These are phyloP conservation scores for Taphrorychus bicolor DNA, from an alignment of 2,888 invertebrate species.

Conservation along the genomic window DNA sequence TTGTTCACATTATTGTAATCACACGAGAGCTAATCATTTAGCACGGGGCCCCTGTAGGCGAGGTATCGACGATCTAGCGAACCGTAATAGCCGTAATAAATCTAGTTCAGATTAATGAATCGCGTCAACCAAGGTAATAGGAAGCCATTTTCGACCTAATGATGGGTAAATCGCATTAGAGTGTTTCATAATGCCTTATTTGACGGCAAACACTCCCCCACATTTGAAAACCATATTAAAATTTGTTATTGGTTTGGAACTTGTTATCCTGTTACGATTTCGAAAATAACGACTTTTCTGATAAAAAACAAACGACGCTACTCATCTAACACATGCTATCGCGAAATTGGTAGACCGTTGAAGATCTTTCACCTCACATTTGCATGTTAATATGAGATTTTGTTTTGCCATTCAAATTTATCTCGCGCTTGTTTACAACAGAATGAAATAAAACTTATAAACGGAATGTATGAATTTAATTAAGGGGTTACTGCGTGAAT, in stretches of 20 bases:
- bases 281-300: neutral
- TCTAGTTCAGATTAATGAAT: conserved; percentile 17
- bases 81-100: conserved; percentile 25
- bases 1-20: neutral
- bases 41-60: conserved; percentile 9
- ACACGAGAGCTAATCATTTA: conserved; percentile 17
- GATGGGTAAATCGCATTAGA: conserved; percentile 15
- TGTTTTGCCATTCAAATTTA: conserved; percentile 21
- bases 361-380: conserved; percentile 29
- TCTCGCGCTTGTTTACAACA: neutral
- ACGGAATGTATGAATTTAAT: neutral
- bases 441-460: conserved; percentile 5
- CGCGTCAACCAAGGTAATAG: conserved; percentile 16
- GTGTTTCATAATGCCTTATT: too few relatives aligned
- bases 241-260: too few relatives aligned
- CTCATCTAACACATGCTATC: conserved; percentile 11
- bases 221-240: too few relatives aligned
- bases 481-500: neutral
- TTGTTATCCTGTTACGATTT: too few relatives aligned
- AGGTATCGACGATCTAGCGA: conserved; percentile 19
- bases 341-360: conserved; percentile 27
- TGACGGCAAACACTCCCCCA: too few relatives aligned
- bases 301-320: neutral
- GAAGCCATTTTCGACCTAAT: conserved; percentile 25
- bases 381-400: conserved; percentile 18